Percentiles rank a stretch among this genome's conserved stretches.
These are phyloP conservation scores for Periphyllus acericola DNA, from an alignment of 2,888 invertebrate genomes.

Conservation along the genomic window DNA sequence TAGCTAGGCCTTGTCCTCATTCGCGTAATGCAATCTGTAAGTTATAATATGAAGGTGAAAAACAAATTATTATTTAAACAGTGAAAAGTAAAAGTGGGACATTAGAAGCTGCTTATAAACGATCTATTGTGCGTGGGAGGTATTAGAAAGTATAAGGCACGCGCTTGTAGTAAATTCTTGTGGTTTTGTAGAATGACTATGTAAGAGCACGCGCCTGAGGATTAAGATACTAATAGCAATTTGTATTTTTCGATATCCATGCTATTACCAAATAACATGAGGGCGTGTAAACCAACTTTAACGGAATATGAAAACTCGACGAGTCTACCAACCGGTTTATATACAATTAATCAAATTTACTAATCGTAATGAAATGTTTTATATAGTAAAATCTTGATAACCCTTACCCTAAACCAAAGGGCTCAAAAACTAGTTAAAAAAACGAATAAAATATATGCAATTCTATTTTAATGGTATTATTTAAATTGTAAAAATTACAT, in stretches of 20 bases:
- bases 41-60: constrained; percentile 31
- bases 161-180: constrained; percentile 3
- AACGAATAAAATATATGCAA: no score
- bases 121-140: constrained; percentile 58
- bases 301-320: not conserved
- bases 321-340: constrained; percentile 30
- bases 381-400: not conserved
- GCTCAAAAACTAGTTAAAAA: not conserved
- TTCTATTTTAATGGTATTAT: no score
- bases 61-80: constrained; percentile 48
- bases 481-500: no score
- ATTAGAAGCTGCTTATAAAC: constrained; percentile 33
- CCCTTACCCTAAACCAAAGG: not conserved
- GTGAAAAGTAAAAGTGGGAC: constrained; percentile 59
- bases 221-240: constrained; percentile 4
- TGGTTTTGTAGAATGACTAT: constrained; percentile 12
- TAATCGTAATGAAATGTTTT: constrained; percentile 6
- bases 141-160: constrained; percentile 51
- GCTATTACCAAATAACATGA: constrained; percentile 13
- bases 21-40: constrained; percentile 24
- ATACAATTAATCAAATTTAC: constrained; percentile 39
- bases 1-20: constrained; percentile 53
- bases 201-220: constrained; percentile 23
- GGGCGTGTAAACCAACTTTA: constrained; percentile 42
- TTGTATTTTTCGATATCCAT: not conserved